Percentiles rank a stretch among this genome's conserved stretches.
These are phyloP conservation scores for Drosophila tripunctata DNA, from an alignment of 2,888 invertebrate species.

Conservation along the genomic window DNA sequence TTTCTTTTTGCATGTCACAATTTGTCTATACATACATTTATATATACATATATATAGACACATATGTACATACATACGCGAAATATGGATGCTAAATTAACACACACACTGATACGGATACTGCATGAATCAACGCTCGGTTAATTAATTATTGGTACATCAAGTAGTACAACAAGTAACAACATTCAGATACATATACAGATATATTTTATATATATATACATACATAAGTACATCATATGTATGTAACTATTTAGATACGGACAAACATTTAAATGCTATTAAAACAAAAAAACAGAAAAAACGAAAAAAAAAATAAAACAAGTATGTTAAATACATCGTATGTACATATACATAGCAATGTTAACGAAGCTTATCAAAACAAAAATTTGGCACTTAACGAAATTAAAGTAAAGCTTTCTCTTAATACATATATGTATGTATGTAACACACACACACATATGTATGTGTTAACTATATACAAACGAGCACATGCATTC, in stretches of 20 bases:
- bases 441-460: constrained; percentile 3
- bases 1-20: not conserved
- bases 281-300: not conserved
- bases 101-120: constrained; percentile 9
- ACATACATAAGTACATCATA: constrained; percentile 8
- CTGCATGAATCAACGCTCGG: constrained; percentile 5
- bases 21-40: constrained; percentile 2
- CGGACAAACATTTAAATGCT: constrained; percentile 15
- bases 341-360: constrained; percentile 1
- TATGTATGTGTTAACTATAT: constrained; percentile 14
- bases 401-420: constrained; percentile 2
- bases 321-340: not conserved
- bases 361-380: constrained; percentile 21
- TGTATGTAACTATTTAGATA: constrained; percentile 5
- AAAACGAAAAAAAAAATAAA: not conserved
- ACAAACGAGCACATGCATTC: constrained; percentile 29
- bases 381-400: constrained; percentile 18
- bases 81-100: not conserved
- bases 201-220: not conserved
- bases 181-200: constrained; percentile 21
- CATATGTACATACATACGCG: constrained; percentile 16
- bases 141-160: constrained; percentile 6
- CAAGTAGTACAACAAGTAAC: constrained; percentile 4
- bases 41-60: not conserved
- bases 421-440: not conserved